A percentile compares a stretch with the other conserved stretches of the same genome.
phyloP scores from a whole-genome alignment of 2,888 invertebrate species.

The Pomacea canaliculata region DNA sequence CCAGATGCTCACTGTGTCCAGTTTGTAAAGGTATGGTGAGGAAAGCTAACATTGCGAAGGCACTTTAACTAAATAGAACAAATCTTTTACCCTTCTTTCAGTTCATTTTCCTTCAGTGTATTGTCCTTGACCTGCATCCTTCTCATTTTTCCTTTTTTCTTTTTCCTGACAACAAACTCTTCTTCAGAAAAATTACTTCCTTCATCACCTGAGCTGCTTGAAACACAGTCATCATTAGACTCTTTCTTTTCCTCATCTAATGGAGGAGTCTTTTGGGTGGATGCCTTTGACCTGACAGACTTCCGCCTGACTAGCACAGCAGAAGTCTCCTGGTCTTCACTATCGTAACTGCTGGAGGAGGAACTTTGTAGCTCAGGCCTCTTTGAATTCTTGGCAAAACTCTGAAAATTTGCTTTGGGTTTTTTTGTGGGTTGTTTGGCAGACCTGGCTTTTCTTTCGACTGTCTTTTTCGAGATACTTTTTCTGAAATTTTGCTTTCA shows the following conservation, averaged over 20 bases:
- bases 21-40: no score
- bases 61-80: not conserved
- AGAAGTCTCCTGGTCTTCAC: constrained; percentile 9
- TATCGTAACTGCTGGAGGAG: constrained; percentile 5
- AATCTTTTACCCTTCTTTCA: constrained; percentile 9
- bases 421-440: not conserved
- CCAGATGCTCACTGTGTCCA: no score
- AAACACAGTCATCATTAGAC: not conserved
- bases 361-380: not conserved
- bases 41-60: no score
- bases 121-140: not conserved
- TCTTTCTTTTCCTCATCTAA: constrained; percentile 9
- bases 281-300: constrained; percentile 2
- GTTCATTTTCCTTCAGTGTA: not conserved
- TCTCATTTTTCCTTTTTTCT: constrained; percentile 7
- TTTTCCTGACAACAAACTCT: constrained; percentile 7
- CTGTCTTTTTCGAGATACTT: not conserved
- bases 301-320: not conserved
- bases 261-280: no score
- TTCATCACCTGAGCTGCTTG: not conserved
- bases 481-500: not conserved
- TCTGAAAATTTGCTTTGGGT: not conserved
- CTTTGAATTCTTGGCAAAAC: not conserved
- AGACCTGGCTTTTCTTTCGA: constrained; percentile 2
- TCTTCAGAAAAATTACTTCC: constrained; percentile 30